Evolutionary conservation across 2,888 invertebrate species (phyloP).

Genomic region (Melikaiella ostensackeni): DNA sequence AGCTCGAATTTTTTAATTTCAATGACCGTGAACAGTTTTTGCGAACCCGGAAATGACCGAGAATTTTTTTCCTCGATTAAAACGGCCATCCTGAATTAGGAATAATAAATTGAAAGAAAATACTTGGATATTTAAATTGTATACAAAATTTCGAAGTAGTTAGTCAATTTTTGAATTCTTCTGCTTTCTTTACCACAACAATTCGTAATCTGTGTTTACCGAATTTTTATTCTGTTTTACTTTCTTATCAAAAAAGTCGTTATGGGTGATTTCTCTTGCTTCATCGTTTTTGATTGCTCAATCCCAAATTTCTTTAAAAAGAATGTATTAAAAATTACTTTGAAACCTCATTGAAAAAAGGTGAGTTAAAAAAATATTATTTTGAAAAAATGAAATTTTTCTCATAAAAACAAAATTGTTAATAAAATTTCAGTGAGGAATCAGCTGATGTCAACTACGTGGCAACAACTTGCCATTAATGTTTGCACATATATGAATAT

Average conservation of each 20-base stretch:
- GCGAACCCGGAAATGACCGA: too few species aligned
- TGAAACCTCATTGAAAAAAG: too few species aligned
- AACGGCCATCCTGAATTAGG: too few species aligned
- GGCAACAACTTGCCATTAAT: not conserved
- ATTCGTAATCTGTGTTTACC: not conserved
- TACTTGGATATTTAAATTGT: not conserved
- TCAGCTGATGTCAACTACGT: too few species aligned
- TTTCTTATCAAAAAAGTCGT: constrained; percentile 10
- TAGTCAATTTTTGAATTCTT: not conserved
- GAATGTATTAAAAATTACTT: not conserved
- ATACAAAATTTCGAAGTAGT: not conserved
- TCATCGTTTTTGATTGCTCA: not conserved
- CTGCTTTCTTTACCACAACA: not conserved
- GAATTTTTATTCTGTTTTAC: not conserved
- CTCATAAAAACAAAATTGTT: too few species aligned
- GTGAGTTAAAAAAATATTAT: too few species aligned
- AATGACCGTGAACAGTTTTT: too few species aligned
- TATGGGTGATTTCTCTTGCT: not conserved
- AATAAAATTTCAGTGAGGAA: too few species aligned
- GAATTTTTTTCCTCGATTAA: too few species aligned
- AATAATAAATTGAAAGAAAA: not conserved
- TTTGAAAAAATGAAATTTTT: too few species aligned
- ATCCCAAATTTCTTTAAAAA: not conserved
- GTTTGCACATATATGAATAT: not conserved
- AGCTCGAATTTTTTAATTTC: too few species aligned